These are phyloP conservation scores for Parnassius mnemosyne DNA, from an alignment of 2,888 invertebrate genomes.

Conservation along the genomic window DNA sequence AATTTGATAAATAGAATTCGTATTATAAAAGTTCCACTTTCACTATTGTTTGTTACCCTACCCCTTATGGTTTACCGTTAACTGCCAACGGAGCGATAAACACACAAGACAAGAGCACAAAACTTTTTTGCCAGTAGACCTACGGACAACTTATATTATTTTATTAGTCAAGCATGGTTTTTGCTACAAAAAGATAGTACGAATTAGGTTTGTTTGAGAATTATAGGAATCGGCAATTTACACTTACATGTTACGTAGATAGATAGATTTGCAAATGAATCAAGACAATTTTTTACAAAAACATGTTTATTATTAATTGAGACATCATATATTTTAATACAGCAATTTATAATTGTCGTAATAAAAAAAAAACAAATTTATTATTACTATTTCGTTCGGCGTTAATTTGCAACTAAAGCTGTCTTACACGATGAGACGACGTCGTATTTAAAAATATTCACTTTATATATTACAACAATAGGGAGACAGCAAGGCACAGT, in stretches of 20 bases:
- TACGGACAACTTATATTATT: no score
- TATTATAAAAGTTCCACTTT: conserved; percentile 15
- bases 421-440: conserved; percentile 55
- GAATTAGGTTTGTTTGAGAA: no score
- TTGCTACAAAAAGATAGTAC: neutral
- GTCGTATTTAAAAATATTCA: conserved; percentile 49
- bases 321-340: conserved; percentile 65
- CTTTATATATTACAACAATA: conserved; percentile 57
- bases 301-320: conserved; percentile 75
- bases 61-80: conserved; percentile 11
- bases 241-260: conserved; percentile 5
- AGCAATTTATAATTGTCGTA: conserved; percentile 76
- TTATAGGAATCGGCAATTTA: neutral
- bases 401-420: conserved; percentile 69
- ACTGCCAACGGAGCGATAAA: conserved; percentile 1
- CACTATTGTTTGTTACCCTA: conserved; percentile 6
- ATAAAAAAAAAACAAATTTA: conserved; percentile 67
- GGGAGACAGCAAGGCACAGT: conserved; percentile 70
- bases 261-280: conserved; percentile 30
- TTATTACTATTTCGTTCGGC: conserved; percentile 71
- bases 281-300: conserved; percentile 64
- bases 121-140: no score
- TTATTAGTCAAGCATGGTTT: neutral
- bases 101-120: no score
- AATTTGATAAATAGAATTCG: neutral